Evolutionary conservation across 2,888 invertebrate genomes (phyloP).

Genomic region (Luperina nickerlii): DNA sequence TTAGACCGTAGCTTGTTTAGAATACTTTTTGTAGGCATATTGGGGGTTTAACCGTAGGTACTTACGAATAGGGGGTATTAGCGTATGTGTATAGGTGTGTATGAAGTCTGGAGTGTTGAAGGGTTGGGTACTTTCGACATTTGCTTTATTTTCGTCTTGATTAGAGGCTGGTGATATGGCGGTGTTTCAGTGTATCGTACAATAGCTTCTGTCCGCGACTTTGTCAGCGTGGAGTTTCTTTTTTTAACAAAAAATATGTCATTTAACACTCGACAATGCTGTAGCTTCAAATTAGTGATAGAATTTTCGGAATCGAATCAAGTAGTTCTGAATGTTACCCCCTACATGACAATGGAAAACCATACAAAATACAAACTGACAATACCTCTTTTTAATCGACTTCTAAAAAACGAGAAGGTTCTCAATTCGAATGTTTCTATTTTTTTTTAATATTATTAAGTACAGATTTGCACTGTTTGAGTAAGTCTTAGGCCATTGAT

Average conservation of each 20-base stretch:
- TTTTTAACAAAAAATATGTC: no score
- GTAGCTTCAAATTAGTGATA: no score
- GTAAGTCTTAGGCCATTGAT: background rate
- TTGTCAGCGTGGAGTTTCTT: no score
- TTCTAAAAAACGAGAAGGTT: no score
- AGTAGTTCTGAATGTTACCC: background rate
- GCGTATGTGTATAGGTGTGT: slow-evolving; percentile 19
- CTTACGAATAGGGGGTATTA: background rate
- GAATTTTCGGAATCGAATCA: background rate
- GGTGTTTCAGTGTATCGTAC: background rate
- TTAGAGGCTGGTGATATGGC: background rate
- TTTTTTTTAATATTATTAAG: background rate
- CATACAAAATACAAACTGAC: background rate
- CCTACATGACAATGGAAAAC: no score
- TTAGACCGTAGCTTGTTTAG: slow-evolving; percentile 52
- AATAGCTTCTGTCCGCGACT: no score
- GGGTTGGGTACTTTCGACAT: background rate
- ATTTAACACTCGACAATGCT: no score
- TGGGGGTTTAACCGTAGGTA: background rate
- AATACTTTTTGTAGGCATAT: slow-evolving; percentile 45
- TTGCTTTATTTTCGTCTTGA: slow-evolving; percentile 2
- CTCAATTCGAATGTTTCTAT: no score
- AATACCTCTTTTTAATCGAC: background rate
- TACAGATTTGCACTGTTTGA: background rate
- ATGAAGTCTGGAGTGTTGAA: slow-evolving; percentile 36